Conservation (phyloP, 2,113 vertebrate genomes). For the Hypomesus transpacificus region DNA sequence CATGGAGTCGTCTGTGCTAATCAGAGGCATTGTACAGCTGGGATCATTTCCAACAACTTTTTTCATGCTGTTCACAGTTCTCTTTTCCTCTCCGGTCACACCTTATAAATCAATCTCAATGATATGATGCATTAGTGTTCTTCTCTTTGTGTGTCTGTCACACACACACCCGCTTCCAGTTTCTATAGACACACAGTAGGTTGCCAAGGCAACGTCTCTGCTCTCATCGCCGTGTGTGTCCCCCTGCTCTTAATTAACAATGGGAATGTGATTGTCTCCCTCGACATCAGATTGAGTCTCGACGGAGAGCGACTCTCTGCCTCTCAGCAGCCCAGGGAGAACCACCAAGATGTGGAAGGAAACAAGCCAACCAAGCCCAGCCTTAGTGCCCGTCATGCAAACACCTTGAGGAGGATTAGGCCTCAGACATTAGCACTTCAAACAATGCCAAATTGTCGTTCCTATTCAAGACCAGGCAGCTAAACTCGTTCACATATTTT, state of each 20-base stretch:
- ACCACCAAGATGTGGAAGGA: not conserved
- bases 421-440: too few species aligned
- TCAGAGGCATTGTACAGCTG: too few species aligned
- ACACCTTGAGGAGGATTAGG: too few species aligned
- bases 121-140: conserved; percentile 6
- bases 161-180: not conserved
- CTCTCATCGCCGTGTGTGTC: conserved; percentile 12
- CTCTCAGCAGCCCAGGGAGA: not conserved
- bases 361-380: not conserved
- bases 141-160: not conserved
- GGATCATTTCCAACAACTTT: conserved; percentile 5
- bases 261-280: conserved; percentile 10
- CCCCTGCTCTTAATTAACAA: conserved; percentile 23
- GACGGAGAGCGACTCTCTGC: not conserved
- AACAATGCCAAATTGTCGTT: too few species aligned
- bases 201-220: conserved; percentile 41
- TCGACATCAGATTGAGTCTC: not conserved
- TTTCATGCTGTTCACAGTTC: conserved; percentile 18
- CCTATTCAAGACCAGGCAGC: too few species aligned
- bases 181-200: not conserved
- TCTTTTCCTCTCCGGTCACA: conserved; percentile 18
- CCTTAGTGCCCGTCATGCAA: not conserved
- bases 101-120: conserved; percentile 23
- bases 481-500: not conserved
- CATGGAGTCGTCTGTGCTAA: too few species aligned